phyloP scores from a whole-genome alignment of 2,888 invertebrate genomes.

The Drosophila limbata region DNA sequence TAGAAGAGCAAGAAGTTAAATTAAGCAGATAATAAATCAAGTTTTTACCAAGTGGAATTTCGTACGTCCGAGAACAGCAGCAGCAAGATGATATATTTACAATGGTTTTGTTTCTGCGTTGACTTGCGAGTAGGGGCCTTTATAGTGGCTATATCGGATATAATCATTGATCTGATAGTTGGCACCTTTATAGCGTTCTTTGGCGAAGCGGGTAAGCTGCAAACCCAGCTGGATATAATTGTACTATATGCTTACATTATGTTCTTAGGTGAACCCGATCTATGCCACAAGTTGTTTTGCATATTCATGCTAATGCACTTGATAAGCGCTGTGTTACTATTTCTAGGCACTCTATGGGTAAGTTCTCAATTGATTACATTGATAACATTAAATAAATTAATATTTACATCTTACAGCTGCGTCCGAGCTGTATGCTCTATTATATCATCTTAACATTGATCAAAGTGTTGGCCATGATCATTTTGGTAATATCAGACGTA shows the following conservation, averaged over 20 bases:
- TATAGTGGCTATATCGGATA: slow-evolving; percentile 39
- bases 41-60: background rate
- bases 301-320: slow-evolving; percentile 57
- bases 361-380: slow-evolving; percentile 1
- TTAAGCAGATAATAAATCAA: background rate
- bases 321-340: slow-evolving; percentile 18
- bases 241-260: too few species aligned
- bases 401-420: slow-evolving; percentile 27
- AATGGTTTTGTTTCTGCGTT: slow-evolving; percentile 56
- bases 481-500: slow-evolving; percentile 39
- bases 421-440: slow-evolving; percentile 35
- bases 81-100: slow-evolving; percentile 64
- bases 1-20: background rate
- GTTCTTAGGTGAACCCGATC: slow-evolving; percentile 60
- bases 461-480: slow-evolving; percentile 46
- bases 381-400: background rate
- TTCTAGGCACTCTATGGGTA: slow-evolving; percentile 52
- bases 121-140: slow-evolving; percentile 64
- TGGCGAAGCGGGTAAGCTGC: slow-evolving; percentile 62
- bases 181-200: slow-evolving; percentile 44
- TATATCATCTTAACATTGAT: slow-evolving; percentile 38
- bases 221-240: too few species aligned
- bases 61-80: background rate
- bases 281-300: slow-evolving; percentile 51
- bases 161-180: slow-evolving; percentile 44